Evolutionary conservation across 2,797 vertebrate genomes (phyloP).

Genomic region (Sandelia bainsii): DNA sequence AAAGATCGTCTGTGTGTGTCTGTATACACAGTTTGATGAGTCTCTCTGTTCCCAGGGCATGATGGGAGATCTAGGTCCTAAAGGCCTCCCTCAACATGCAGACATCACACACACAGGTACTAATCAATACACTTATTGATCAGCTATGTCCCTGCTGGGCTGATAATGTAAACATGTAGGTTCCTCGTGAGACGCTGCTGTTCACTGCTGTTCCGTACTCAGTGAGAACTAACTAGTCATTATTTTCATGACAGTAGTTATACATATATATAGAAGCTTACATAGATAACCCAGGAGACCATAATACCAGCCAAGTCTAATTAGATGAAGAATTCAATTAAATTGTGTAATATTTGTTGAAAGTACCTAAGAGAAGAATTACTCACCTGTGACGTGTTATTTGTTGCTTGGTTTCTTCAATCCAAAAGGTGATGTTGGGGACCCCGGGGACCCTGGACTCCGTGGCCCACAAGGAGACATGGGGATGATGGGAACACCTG

Average conservation of each 20-base stretch:
- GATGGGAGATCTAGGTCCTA: constrained; percentile 71
- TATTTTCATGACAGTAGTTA: too few relatives aligned
- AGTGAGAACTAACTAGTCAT: too few relatives aligned
- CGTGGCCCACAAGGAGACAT: constrained; percentile 62
- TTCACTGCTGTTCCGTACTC: too few relatives aligned
- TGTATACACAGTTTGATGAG: neutral
- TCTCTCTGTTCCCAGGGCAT: constrained; percentile 71
- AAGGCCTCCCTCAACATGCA: constrained; percentile 51
- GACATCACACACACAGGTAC: constrained; percentile 65
- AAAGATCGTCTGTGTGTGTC: neutral
- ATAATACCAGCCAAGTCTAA: too few relatives aligned
- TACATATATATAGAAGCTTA: too few relatives aligned
- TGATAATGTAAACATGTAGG: too few relatives aligned
- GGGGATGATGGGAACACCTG: constrained; percentile 71
- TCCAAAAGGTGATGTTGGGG: constrained; percentile 62
- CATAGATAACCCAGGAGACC: too few relatives aligned
- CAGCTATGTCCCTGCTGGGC: too few relatives aligned
- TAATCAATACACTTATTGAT: neutral
- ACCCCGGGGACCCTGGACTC: constrained; percentile 43
- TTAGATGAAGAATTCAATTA: too few relatives aligned
- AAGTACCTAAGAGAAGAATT: too few relatives aligned
- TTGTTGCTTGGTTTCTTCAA: neutral
- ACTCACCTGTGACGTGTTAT: neutral
- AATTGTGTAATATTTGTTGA: too few relatives aligned
- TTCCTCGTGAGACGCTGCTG: too few relatives aligned